Conservation (phyloP, 30 jellyfish, hydroid and myxozoan genomes). For the Aurelia coerulea region DNA sequence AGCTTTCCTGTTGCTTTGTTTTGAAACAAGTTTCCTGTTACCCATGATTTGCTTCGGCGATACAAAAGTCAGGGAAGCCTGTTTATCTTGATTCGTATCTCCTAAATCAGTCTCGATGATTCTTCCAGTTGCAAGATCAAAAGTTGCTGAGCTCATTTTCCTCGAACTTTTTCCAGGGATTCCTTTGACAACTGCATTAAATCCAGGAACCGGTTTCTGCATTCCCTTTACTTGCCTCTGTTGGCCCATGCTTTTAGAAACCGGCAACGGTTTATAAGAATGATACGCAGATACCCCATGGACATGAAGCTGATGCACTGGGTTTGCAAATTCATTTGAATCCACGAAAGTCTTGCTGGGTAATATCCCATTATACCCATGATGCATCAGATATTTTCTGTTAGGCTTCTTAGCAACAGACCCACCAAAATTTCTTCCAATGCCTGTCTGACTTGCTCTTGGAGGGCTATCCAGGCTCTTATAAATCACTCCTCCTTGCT, state of each 20-base stretch:
- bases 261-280: neutral
- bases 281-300: constrained; percentile 6
- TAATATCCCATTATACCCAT: constrained; percentile 9
- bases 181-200: neutral
- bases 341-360: neutral
- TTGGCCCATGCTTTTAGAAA: neutral
- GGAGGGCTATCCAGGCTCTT: constrained; percentile 34
- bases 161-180: neutral
- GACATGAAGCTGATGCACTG: neutral
- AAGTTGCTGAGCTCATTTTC: constrained; percentile 20
- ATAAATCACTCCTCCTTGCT: constrained; percentile 55
- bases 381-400: constrained; percentile 10
- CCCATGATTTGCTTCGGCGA: no score
- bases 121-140: constrained; percentile 33
- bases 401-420: neutral
- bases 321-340: constrained; percentile 27
- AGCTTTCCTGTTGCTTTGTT: no score
- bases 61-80: no score
- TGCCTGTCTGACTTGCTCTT: neutral
- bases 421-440: neutral
- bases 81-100: no score
- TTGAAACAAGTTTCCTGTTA: no score
- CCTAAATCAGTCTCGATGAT: constrained; percentile 11
- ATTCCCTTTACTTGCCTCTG: constrained; percentile 1
- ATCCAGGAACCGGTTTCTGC: neutral